These are phyloP conservation scores for Cinclus mexicanus DNA, from an alignment of 2,113 vertebrate species.

Conservation along the genomic window DNA sequence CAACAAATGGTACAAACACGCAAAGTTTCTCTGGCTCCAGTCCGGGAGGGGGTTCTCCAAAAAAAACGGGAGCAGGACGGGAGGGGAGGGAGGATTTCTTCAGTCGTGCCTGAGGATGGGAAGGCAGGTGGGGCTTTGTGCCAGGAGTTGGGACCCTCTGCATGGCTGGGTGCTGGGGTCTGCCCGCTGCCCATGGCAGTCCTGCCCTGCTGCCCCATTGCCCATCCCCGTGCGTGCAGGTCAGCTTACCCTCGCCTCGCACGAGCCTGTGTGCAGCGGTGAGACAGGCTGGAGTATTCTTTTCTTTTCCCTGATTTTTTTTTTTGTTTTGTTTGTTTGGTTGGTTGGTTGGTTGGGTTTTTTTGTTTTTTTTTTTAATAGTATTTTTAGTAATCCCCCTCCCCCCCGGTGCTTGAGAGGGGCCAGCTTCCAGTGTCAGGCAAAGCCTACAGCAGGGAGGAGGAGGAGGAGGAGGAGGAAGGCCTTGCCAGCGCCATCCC, in stretches of 20 bases:
- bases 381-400: background rate
- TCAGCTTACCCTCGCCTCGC: background rate
- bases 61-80: accelerated
- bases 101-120: background rate
- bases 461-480: conserved; percentile 20
- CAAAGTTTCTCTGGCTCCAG: conserved; percentile 18
- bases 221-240: accelerated
- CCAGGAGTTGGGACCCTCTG: accelerated
- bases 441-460: background rate
- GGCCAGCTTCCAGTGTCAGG: background rate
- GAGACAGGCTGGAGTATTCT: background rate
- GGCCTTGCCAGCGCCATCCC: conserved; percentile 23
- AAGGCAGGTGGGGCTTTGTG: background rate
- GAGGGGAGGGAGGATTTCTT: background rate
- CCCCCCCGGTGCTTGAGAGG: background rate
- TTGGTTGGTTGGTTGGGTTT: too few species aligned
- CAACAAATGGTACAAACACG: conserved; percentile 44
- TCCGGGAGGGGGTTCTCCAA: background rate
- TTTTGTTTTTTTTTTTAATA: background rate
- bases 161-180: background rate
- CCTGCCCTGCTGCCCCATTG: background rate
- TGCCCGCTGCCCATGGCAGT: background rate
- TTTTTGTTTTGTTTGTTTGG: too few species aligned
- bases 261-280: accelerated
- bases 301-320: background rate